Percentiles rank a stretch among this genome's conserved stretches.
Evolutionary conservation across 1,140 invertebrate genomes (phyloP).

Genomic region (Scaptomyza montana): DNA sequence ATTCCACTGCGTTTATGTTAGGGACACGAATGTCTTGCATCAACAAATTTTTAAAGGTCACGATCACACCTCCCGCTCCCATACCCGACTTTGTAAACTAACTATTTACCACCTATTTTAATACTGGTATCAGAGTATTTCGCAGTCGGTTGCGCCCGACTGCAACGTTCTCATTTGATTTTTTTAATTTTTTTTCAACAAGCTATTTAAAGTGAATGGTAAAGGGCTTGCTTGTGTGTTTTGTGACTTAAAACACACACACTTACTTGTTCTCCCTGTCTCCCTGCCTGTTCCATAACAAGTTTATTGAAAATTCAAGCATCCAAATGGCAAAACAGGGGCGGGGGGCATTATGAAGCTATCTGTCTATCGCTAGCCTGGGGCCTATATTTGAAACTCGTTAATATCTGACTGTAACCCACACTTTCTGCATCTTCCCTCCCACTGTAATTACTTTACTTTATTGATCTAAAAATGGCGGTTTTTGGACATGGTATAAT

Average conservation of each 20-base stretch:
- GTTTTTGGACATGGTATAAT: conserved; percentile 47
- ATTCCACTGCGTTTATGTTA: no score
- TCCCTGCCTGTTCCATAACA: conserved; percentile 6
- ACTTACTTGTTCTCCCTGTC: conserved; percentile 10
- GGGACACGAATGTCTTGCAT: no score
- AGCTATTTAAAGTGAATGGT: conserved; percentile 76
- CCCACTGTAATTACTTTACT: neutral
- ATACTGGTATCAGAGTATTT: no score
- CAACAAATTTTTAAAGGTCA: no score
- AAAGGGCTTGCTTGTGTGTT: conserved; percentile 65
- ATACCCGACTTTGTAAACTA: no score
- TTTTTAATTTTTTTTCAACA: conserved; percentile 38
- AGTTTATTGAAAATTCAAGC: conserved; percentile 40
- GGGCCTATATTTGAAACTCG: conserved; percentile 11
- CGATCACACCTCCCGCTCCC: no score
- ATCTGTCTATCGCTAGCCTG: conserved; percentile 11
- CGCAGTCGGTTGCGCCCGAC: no score
- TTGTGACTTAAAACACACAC: conserved; percentile 33
- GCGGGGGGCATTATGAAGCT: neutral
- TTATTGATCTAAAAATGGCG: conserved; percentile 9
- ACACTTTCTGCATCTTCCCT: no score
- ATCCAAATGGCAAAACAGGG: conserved; percentile 26
- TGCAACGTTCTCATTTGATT: conserved; percentile 15
- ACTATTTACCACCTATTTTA: no score
- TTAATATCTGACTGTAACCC: conserved; percentile 2